phyloP scores from a whole-genome alignment of 2,888 invertebrate species.

The Noctua fimbriata region DNA sequence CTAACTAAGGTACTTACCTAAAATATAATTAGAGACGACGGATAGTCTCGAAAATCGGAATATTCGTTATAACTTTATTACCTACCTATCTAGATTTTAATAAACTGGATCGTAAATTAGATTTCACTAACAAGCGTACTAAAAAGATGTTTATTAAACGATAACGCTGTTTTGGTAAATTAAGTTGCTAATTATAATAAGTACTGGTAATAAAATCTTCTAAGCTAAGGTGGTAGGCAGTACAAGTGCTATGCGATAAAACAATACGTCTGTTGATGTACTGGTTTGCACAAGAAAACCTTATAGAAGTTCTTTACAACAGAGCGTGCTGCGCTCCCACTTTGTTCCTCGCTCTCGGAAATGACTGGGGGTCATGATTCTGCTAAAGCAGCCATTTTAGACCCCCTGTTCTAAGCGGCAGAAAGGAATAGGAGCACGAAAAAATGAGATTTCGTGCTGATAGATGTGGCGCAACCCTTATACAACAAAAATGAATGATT shows the following conservation, averaged over 20 bases:
- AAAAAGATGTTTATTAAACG: slow-evolving; percentile 20
- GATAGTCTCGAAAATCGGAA: slow-evolving; percentile 22
- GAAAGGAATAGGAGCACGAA: not conserved
- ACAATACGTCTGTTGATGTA: not conserved
- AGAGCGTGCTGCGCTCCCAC: too few species aligned
- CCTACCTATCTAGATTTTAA: slow-evolving; percentile 27
- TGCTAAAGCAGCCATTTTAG: too few species aligned
- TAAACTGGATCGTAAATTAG: slow-evolving; percentile 33
- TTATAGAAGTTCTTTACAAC: not conserved
- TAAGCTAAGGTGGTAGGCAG: not conserved
- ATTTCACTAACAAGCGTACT: slow-evolving; percentile 34
- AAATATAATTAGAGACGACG: slow-evolving; percentile 24
- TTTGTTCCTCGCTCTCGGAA: not conserved
- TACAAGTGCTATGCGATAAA: not conserved
- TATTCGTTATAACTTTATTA: slow-evolving; percentile 24
- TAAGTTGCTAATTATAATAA: not conserved
- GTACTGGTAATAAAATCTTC: not conserved
- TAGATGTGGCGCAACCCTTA: too few species aligned
- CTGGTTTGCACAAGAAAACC: not conserved
- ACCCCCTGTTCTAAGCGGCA: not conserved
- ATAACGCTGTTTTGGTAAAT: slow-evolving; percentile 9
- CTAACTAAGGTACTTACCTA: not conserved
- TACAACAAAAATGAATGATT: too few species aligned
- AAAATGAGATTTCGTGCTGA: not conserved
- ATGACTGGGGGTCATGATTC: too few species aligned